phyloP scores from a whole-genome alignment of 2,888 invertebrate species.

The Troides helena region DNA sequence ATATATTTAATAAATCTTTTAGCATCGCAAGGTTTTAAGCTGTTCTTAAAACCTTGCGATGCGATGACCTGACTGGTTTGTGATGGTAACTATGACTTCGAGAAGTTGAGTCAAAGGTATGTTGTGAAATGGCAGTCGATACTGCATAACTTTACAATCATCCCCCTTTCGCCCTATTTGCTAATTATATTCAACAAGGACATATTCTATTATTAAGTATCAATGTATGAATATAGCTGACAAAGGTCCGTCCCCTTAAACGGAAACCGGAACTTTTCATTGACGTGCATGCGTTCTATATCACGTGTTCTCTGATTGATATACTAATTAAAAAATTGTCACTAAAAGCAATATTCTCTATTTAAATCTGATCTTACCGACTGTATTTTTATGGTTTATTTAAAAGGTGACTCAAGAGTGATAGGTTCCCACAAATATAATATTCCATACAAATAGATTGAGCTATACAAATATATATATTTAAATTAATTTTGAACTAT shows the following conservation, averaged over 20 bases:
- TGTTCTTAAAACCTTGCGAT: not conserved
- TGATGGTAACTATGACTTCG: not conserved
- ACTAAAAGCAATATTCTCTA: too few relatives aligned
- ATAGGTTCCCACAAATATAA: not conserved
- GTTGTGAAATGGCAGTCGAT: constrained; percentile 25
- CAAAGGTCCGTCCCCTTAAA: constrained; percentile 30
- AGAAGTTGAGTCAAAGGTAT: not conserved
- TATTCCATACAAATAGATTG: not conserved
- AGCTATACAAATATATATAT: not conserved
- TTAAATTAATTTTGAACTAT: not conserved
- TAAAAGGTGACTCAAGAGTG: too few relatives aligned
- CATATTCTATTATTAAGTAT: constrained; percentile 39
- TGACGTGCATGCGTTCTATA: not conserved
- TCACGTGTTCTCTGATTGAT: not conserved
- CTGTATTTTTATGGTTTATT: too few relatives aligned
- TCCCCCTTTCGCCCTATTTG: constrained; percentile 40
- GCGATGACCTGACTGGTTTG: not conserved
- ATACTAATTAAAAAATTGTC: too few relatives aligned
- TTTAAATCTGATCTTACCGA: too few relatives aligned
- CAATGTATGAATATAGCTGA: constrained; percentile 38
- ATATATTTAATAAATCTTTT: not conserved
- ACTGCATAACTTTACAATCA: constrained; percentile 10
- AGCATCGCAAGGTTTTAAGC: not conserved
- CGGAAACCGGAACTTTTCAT: constrained; percentile 23
- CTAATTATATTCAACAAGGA: constrained; percentile 40